phyloP scores from a whole-genome alignment of 2,888 invertebrate species.

The Hypomecis punctinalis region DNA sequence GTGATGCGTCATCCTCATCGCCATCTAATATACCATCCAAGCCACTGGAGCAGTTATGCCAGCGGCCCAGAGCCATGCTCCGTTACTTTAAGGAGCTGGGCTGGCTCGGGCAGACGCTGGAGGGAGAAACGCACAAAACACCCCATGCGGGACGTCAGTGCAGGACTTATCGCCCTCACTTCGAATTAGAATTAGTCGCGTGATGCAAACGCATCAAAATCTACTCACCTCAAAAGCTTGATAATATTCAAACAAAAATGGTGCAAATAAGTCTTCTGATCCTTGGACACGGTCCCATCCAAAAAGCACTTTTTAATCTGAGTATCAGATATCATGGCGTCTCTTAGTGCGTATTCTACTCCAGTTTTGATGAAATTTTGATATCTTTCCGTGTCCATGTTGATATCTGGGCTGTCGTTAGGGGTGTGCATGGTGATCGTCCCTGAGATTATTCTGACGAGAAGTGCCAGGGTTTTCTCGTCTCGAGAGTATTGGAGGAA shows the following conservation, averaged over 20 bases:
- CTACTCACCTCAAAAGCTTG: conserved; percentile 68
- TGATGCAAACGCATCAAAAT: neutral
- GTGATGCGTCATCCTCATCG: too few species aligned
- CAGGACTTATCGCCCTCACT: too few species aligned
- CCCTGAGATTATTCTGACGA: conserved; percentile 87
- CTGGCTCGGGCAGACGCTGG: too few species aligned
- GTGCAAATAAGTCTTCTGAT: conserved; percentile 77
- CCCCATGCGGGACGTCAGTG: too few species aligned
- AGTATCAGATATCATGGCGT: conserved; percentile 69
- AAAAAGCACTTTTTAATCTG: conserved; percentile 71
- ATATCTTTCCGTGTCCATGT: conserved; percentile 70
- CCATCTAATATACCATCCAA: too few species aligned
- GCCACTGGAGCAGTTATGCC: too few species aligned
- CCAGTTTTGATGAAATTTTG: conserved; percentile 71
- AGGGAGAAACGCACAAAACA: too few species aligned
- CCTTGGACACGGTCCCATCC: conserved; percentile 56
- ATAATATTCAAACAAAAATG: conserved; percentile 74
- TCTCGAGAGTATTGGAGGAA: conserved; percentile 85
- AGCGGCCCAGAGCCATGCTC: too few species aligned
- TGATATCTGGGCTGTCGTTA: conserved; percentile 65
- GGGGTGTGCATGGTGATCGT: conserved; percentile 81
- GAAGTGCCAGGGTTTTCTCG: conserved; percentile 85
- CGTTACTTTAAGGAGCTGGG: too few species aligned
- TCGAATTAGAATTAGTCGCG: too few species aligned
- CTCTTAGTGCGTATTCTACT: conserved; percentile 74